Conservation (phyloP, 1,140 invertebrate genomes). For the Drosophila grimshawi region DNA sequence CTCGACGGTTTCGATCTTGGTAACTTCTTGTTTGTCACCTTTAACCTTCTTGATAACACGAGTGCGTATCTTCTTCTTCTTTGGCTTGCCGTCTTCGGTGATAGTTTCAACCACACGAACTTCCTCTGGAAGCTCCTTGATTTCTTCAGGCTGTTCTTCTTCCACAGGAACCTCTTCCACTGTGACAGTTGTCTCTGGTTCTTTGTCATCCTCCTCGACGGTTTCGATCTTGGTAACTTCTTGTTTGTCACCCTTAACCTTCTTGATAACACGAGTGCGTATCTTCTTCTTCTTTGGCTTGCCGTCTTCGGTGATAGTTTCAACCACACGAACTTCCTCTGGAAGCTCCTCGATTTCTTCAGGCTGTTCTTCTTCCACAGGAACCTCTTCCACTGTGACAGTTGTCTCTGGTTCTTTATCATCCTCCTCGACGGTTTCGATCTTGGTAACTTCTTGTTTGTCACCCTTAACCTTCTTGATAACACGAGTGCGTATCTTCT, state of each 20-base stretch:
- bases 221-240: constrained; percentile 7
- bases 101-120: background rate
- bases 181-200: background rate
- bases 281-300: constrained; percentile 7
- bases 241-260: constrained; percentile 4
- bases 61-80: constrained; percentile 8
- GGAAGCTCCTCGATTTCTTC: background rate
- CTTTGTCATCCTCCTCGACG: background rate
- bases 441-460: constrained; percentile 4
- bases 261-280: constrained; percentile 5
- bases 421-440: constrained; percentile 1
- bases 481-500: constrained; percentile 3
- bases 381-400: background rate
- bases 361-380: background rate
- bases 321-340: background rate
- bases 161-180: constrained; percentile 1
- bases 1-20: constrained; percentile 73
- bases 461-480: constrained; percentile 5
- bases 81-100: constrained; percentile 5
- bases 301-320: background rate
- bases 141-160: constrained; percentile 1
- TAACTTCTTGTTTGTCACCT: constrained; percentile 2
- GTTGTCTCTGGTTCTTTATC: background rate
- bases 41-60: constrained; percentile 5
- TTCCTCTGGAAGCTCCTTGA: background rate